Conservation (phyloP, 2,113 vertebrate genomes). For the Dromas ardeola region DNA sequence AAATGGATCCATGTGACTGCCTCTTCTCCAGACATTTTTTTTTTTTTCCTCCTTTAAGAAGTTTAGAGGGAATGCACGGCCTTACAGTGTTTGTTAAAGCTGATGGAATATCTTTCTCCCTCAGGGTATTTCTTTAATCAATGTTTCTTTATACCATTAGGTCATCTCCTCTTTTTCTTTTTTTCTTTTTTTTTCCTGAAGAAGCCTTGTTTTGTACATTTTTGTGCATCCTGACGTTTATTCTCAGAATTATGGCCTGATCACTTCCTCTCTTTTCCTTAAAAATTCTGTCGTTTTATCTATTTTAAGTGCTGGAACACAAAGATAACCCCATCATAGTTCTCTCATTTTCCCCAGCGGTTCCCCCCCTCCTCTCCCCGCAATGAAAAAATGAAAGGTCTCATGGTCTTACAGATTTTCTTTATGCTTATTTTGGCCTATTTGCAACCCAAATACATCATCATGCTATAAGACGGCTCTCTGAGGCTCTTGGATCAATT, state of each 20-base stretch:
- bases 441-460: conserved; percentile 63
- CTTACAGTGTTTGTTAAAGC: neutral
- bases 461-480: conserved; percentile 9
- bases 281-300: conserved; percentile 20
- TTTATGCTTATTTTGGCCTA: conserved; percentile 64
- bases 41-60: neutral
- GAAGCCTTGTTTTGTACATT: conserved; percentile 57
- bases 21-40: neutral
- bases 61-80: neutral
- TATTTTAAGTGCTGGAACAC: conserved; percentile 22
- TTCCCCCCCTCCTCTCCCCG: neutral
- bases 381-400: conserved; percentile 63
- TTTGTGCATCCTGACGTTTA: conserved; percentile 17
- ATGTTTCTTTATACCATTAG: conserved; percentile 49
- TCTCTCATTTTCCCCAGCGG: neutral
- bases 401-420: conserved; percentile 61
- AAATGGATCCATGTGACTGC: conserved; percentile 50
- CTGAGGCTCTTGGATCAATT: conserved; percentile 63
- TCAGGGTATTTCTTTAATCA: conserved; percentile 56
- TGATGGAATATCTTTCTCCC: neutral
- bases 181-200: neutral
- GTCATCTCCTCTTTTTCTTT: conserved; percentile 24
- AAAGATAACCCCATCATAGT: conserved; percentile 39
- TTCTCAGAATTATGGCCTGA: conserved; percentile 24
- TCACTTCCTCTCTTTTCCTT: conserved; percentile 49